These are phyloP conservation scores for Ictalurus furcatus DNA, from an alignment of 2,113 vertebrate genomes.

Conservation along the genomic window DNA sequence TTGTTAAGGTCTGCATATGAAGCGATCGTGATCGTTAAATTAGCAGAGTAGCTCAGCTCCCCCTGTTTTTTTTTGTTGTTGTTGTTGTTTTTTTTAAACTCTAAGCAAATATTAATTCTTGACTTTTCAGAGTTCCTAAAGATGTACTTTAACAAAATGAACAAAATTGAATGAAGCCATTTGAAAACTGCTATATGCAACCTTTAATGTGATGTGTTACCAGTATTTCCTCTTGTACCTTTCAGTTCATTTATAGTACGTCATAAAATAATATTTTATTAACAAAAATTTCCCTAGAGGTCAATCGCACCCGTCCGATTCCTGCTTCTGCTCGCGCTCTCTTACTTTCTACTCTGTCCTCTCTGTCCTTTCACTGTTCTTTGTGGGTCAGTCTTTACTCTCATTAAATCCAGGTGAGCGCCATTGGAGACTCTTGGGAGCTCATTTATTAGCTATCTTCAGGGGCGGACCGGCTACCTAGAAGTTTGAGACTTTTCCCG, in stretches of 20 bases:
- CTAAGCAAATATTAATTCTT: constrained; percentile 31
- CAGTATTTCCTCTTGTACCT: constrained; percentile 20
- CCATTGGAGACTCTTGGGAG: constrained; percentile 25
- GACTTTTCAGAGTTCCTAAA: background rate
- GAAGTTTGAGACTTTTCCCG: constrained; percentile 31
- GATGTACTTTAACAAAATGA: background rate
- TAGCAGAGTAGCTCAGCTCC: background rate
- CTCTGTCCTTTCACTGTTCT: background rate
- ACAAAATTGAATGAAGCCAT: constrained; percentile 46
- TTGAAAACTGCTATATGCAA: constrained; percentile 42
- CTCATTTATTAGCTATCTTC: constrained; percentile 40
- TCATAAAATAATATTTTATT: background rate
- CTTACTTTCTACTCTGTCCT: background rate
- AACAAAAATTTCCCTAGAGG: constrained; percentile 15
- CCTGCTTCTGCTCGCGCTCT: background rate
- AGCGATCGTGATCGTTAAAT: constrained; percentile 3
- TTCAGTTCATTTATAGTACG: background rate
- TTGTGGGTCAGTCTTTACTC: constrained; percentile 28
- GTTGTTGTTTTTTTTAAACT: background rate
- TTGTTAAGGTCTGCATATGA: constrained; percentile 43
- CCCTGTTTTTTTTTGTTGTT: background rate
- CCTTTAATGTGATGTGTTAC: constrained; percentile 50
- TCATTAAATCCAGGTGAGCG: constrained; percentile 16
- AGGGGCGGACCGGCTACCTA: constrained; percentile 22
- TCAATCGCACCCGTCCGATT: background rate